Evolutionary conservation across 2,113 vertebrate genomes (phyloP).

Genomic region (Mobula birostris): DNA sequence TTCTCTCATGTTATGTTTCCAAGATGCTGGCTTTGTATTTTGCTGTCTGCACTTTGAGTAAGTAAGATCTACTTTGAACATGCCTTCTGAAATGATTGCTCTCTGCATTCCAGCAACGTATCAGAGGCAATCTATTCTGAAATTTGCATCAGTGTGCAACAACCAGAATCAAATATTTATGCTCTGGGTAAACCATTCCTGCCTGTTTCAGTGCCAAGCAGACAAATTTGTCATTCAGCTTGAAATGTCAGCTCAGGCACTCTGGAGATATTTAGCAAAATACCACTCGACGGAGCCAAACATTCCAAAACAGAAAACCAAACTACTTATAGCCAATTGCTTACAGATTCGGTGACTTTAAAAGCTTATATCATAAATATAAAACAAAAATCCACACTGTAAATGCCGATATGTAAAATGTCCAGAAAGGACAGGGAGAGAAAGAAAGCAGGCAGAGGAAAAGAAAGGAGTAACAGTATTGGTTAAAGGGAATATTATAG

Average conservation of each 20-base stretch:
- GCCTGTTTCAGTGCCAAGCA: neutral
- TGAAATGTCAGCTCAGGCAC: neutral
- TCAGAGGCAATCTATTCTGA: neutral
- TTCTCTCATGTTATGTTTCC: neutral
- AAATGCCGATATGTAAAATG: too few species aligned
- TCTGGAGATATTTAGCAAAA: neutral
- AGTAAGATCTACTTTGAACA: neutral
- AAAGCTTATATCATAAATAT: too few species aligned
- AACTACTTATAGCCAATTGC: neutral
- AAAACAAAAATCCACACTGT: too few species aligned
- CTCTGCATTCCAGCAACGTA: neutral
- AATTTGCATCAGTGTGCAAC: neutral
- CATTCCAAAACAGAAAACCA: neutral
- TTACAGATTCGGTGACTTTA: too few species aligned
- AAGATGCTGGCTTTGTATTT: neutral
- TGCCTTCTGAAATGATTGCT: neutral
- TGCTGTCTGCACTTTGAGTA: neutral
- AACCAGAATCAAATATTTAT: conserved; percentile 6
- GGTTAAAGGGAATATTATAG: too few species aligned
- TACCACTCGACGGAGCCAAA: neutral
- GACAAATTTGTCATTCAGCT: neutral
- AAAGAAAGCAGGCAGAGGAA: too few species aligned
- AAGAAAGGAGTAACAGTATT: too few species aligned
- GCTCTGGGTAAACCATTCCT: neutral
- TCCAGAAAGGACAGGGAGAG: too few species aligned